Conservation (phyloP, 2,797 vertebrate genomes). For the Helostoma temminkii region DNA sequence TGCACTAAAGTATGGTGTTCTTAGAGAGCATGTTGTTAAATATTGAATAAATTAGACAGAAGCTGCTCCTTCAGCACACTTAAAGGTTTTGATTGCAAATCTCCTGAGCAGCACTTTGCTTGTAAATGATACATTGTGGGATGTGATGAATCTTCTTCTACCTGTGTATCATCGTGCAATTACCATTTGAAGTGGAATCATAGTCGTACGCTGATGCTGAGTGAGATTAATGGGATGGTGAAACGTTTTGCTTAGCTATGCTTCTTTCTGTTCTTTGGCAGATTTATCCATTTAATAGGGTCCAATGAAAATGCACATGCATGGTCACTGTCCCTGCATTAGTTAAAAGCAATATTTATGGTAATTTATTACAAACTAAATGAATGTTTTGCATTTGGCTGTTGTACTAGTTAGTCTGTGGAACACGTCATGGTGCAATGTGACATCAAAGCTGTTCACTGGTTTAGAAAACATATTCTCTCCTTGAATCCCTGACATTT, state of each 20-base stretch:
- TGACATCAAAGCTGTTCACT: neutral
- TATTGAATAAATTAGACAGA: constrained; percentile 50
- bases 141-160: constrained; percentile 38
- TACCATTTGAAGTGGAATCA: constrained; percentile 29
- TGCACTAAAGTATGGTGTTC: constrained; percentile 24
- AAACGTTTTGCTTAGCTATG: constrained; percentile 42
- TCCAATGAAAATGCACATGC: constrained; percentile 31
- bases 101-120: constrained; percentile 50
- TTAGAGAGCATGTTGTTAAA: constrained; percentile 33
- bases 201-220: constrained; percentile 30
- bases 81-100: constrained; percentile 40
- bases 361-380: constrained; percentile 45
- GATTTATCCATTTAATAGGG: constrained; percentile 40
- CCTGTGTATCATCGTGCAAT: constrained; percentile 29
- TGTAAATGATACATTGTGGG: constrained; percentile 53
- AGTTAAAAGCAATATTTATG: constrained; percentile 37
- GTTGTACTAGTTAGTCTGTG: constrained; percentile 11
- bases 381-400: constrained; percentile 22
- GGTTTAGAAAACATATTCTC: constrained; percentile 9
- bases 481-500: constrained; percentile 16
- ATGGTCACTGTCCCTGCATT: constrained; percentile 34
- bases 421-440: constrained; percentile 15
- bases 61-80: constrained; percentile 53
- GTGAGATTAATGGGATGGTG: constrained; percentile 64
- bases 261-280: constrained; percentile 43